Percentiles rank a stretch among this genome's conserved stretches.
These are phyloP conservation scores for Panurus biarmicus DNA, from an alignment of 2,113 vertebrate species.

Conservation along the genomic window DNA sequence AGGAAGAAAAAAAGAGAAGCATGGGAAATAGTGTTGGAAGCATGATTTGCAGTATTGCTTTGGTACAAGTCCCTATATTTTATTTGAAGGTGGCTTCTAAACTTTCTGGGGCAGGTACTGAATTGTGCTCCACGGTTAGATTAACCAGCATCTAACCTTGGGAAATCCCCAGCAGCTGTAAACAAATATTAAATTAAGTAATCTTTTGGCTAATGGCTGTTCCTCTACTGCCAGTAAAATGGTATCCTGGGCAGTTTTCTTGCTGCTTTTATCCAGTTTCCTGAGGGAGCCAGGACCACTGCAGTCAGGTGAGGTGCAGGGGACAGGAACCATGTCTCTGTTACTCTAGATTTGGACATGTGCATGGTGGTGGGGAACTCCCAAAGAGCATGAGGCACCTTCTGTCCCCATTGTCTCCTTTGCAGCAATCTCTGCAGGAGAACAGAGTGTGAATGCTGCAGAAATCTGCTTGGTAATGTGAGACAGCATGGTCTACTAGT, in stretches of 20 bases:
- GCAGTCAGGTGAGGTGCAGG: not conserved
- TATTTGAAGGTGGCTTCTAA: not conserved
- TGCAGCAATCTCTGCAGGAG: not conserved
- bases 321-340: not conserved
- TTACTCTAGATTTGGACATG: not conserved
- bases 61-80: not conserved
- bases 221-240: not conserved
- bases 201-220: not conserved
- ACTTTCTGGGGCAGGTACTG: not conserved
- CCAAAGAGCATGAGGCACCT: not conserved
- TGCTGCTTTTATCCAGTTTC: not conserved
- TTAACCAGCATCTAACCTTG: not conserved
- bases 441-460: not conserved
- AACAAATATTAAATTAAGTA: not conserved
- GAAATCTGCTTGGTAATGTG: slow-evolving; percentile 3
- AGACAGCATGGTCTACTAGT: slow-evolving; percentile 13
- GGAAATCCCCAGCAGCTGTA: not conserved
- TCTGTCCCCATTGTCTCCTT: not conserved
- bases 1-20: not conserved
- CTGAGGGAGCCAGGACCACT: not conserved
- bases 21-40: not conserved
- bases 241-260: not conserved
- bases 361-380: not conserved
- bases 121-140: not conserved
- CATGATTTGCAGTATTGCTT: not conserved